Conservation (phyloP, 1,140 invertebrate genomes). For the Gryllus bimaculatus region DNA sequence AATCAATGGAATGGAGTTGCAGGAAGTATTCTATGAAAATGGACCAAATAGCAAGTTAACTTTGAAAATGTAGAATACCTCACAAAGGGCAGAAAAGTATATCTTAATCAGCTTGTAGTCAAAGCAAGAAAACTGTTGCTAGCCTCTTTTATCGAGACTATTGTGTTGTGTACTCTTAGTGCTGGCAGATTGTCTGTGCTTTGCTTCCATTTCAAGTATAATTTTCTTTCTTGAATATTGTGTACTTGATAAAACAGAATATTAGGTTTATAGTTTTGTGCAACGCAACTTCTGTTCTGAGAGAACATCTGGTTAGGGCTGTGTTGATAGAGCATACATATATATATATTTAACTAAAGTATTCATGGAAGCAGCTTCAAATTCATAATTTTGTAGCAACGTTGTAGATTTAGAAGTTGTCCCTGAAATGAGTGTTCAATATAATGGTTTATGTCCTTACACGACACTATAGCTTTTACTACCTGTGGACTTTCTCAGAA, state of each 20-base stretch:
- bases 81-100: neutral
- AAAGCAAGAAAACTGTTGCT: constrained; percentile 4
- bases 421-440: too few relatives aligned
- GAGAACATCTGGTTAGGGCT: neutral
- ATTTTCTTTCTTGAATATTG: neutral
- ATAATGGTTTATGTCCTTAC: too few relatives aligned
- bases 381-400: neutral
- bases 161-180: constrained; percentile 4
- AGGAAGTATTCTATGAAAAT: neutral
- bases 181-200: constrained; percentile 2
- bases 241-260: neutral
- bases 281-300: neutral
- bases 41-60: neutral
- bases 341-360: neutral
- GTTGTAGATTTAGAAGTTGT: too few relatives aligned
- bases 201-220: constrained; percentile 5
- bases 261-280: neutral
- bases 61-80: neutral
- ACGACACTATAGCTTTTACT: too few relatives aligned
- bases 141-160: constrained; percentile 4
- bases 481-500: neutral
- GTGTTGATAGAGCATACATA: too few relatives aligned
- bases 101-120: neutral
- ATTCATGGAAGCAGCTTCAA: neutral
- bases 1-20: neutral